These are phyloP conservation scores for Natrix natrix DNA, from an alignment of 2,797 vertebrate species.

Conservation along the genomic window DNA sequence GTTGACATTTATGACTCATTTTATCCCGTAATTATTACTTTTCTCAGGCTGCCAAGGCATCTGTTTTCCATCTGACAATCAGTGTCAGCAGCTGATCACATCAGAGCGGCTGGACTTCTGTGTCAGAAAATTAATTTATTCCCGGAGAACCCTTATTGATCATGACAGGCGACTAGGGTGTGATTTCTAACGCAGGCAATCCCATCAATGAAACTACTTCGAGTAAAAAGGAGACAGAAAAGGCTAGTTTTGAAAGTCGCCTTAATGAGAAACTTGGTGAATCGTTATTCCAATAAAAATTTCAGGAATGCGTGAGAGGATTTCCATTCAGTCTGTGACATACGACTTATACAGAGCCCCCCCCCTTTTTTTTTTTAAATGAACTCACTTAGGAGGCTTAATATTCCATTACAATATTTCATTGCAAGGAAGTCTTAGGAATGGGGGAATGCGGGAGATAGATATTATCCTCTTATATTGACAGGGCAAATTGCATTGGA, in stretches of 20 bases:
- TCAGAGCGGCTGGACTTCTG: conserved; percentile 52
- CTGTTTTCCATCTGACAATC: conserved; percentile 52
- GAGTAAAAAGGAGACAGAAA: background rate
- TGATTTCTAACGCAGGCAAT: conserved; percentile 50
- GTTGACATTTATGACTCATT: conserved; percentile 35
- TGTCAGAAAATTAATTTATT: conserved; percentile 52
- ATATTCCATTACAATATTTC: background rate
- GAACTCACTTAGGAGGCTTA: conserved; percentile 18
- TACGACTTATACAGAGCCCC: conserved; percentile 6
- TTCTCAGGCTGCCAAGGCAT: conserved; percentile 48
- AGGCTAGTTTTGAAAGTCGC: conserved; percentile 14
- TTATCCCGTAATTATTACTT: conserved; percentile 47
- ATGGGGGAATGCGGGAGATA: conserved; percentile 34
- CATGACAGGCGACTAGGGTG: conserved; percentile 51
- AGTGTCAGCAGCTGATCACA: conserved; percentile 57
- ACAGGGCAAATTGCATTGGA: conserved; percentile 28
- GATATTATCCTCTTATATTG: conserved; percentile 37
- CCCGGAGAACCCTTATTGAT: conserved; percentile 52
- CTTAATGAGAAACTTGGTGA: conserved; percentile 6
- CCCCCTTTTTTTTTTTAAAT: conserved; percentile 2
- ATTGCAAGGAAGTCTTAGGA: conserved; percentile 43
- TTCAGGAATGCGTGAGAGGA: conserved; percentile 17
- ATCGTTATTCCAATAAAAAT: conserved; percentile 43
- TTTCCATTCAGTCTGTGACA: conserved; percentile 28
- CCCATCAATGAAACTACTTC: conserved; percentile 41